These are phyloP conservation scores for Homarus gammarus DNA, from an alignment of 2,888 invertebrate species.

Conservation along the genomic window DNA sequence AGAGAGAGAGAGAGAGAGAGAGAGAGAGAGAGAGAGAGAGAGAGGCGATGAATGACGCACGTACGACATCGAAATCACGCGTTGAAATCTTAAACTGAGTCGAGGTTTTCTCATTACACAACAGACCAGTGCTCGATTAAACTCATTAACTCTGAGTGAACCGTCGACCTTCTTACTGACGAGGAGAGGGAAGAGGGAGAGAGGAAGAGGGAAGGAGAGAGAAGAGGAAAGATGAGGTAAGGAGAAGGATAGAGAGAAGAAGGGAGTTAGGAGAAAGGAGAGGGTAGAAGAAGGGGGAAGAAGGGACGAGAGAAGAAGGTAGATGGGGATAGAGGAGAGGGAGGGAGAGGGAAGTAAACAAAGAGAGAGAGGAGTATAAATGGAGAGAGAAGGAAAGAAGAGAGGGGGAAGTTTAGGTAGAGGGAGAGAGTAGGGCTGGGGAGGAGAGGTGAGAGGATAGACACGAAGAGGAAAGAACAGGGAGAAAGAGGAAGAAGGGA, in stretches of 20 bases:
- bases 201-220: neutral
- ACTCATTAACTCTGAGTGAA: neutral
- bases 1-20: constrained; percentile 22
- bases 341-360: neutral
- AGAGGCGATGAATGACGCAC: neutral
- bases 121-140: neutral
- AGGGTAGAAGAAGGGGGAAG: neutral
- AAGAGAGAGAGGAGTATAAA: neutral
- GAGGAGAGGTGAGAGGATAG: neutral
- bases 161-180: no score
- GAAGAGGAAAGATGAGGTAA: neutral
- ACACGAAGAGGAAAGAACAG: neutral
- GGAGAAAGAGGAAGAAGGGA: neutral
- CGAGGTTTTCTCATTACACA: neutral
- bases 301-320: neutral
- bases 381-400: neutral
- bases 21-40: neutral
- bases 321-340: neutral
- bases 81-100: no score
- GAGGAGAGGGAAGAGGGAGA: neutral
- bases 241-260: neutral
- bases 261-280: neutral
- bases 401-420: neutral
- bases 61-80: neutral
- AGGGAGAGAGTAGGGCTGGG: neutral